Evolutionary conservation across 1,140 invertebrate genomes (phyloP).

Genomic region (Drosophila pachea): DNA sequence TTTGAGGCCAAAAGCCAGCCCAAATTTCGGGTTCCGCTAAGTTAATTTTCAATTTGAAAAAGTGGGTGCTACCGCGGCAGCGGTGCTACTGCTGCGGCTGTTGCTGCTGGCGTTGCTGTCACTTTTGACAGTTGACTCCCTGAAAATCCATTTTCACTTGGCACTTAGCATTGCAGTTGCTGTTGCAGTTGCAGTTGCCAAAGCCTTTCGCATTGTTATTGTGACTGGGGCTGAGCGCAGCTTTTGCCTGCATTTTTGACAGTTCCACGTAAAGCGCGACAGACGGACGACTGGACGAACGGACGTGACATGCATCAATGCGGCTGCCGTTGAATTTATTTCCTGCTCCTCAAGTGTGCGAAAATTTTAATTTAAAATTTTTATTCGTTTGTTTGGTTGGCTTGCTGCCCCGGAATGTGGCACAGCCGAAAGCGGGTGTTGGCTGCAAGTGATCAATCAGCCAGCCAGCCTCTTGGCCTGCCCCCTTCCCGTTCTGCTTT

Average conservation of each 20-base stretch:
- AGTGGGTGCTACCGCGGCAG: slow-evolving; percentile 59
- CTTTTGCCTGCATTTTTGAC: slow-evolving; percentile 72
- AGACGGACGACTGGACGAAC: slow-evolving; percentile 16
- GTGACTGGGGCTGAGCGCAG: slow-evolving; percentile 35
- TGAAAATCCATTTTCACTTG: slow-evolving; percentile 72
- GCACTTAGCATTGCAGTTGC: slow-evolving; percentile 63
- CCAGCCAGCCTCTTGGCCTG: slow-evolving; percentile 8
- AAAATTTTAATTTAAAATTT: slow-evolving; percentile 76
- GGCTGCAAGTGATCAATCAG: slow-evolving; percentile 73
- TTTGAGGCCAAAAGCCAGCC: slow-evolving; percentile 23
- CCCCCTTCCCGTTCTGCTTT: slow-evolving; percentile 23
- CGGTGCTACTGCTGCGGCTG: slow-evolving; percentile 26
- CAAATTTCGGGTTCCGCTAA: slow-evolving; percentile 70
- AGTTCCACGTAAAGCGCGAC: slow-evolving; percentile 73
- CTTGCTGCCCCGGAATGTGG: slow-evolving; percentile 18
- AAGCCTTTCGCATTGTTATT: slow-evolving; percentile 50
- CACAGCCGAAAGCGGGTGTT: slow-evolving; percentile 28
- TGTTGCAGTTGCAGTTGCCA: slow-evolving; percentile 16
- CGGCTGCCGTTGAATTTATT: slow-evolving; percentile 70
- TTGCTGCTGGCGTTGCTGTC: slow-evolving; percentile 55
- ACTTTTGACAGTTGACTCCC: slow-evolving; percentile 76
- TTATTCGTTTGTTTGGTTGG: slow-evolving; percentile 20
- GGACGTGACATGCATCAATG: slow-evolving; percentile 75
- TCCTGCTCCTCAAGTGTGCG: slow-evolving; percentile 71
- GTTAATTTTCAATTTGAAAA: slow-evolving; percentile 76